phyloP scores from a whole-genome alignment of 1,140 invertebrate species.

The Pogonognathellus flavescens region DNA sequence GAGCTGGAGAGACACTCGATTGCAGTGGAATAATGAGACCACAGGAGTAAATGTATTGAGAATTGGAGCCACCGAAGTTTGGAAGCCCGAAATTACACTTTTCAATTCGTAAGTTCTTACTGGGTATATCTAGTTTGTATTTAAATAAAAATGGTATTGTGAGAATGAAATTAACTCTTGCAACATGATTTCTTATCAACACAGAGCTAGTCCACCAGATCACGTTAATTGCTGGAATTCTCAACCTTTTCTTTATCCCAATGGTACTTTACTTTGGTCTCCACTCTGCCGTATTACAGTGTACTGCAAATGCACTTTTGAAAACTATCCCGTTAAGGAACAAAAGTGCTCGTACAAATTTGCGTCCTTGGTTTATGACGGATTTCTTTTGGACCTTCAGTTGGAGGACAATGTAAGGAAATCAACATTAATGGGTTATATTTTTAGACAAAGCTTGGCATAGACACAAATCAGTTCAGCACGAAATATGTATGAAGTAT shows the following conservation, averaged over 20 bases:
- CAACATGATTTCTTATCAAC: neutral
- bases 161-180: too few relatives aligned
- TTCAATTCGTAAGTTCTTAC: conserved; percentile 57
- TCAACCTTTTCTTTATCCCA: conserved; percentile 54
- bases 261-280: conserved; percentile 60
- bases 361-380: conserved; percentile 57
- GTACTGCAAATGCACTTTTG: conserved; percentile 54
- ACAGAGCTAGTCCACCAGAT: conserved; percentile 1
- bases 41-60: conserved; percentile 15
- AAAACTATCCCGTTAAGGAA: conserved; percentile 25
- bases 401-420: conserved; percentile 35
- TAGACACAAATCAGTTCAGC: too few relatives aligned
- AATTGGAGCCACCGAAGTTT: conserved; percentile 46
- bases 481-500: neutral
- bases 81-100: conserved; percentile 53
- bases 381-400: conserved; percentile 44
- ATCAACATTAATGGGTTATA: neutral
- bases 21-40: conserved; percentile 46
- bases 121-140: too few relatives aligned
- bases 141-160: too few relatives aligned
- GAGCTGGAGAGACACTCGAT: conserved; percentile 52
- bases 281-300: conserved; percentile 57
- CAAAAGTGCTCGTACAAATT: conserved; percentile 59
- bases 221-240: conserved; percentile 52
- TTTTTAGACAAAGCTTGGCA: too few relatives aligned